Conservation (phyloP, 2,113 vertebrate genomes). For the Poeciliopsis occidentalis region DNA sequence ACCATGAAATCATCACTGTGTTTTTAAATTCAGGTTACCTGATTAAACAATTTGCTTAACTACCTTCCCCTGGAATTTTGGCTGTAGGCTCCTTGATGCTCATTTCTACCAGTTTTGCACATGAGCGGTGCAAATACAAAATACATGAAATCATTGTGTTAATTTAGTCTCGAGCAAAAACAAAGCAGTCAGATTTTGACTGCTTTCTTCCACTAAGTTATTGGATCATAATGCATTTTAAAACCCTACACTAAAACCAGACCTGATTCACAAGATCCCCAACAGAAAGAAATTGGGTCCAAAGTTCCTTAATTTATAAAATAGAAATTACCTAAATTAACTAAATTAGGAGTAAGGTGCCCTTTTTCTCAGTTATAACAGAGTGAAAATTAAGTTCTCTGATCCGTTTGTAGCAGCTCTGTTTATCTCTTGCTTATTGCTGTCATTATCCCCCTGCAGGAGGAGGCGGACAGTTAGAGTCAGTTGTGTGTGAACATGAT, state of each 20-base stretch:
- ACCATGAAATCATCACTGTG: too few species aligned
- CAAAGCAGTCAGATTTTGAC: background rate
- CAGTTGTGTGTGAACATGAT: too few species aligned
- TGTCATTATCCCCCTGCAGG: too few species aligned
- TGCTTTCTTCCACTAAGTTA: conserved; percentile 1
- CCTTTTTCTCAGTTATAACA: conserved; percentile 28
- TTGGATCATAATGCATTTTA: conserved; percentile 10
- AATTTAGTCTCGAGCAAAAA: background rate
- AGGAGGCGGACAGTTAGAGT: too few species aligned
- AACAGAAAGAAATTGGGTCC: background rate
- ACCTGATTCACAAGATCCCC: conserved; percentile 20
- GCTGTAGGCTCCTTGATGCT: too few species aligned
- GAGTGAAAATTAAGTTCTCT: conserved; percentile 39
- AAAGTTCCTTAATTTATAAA: conserved; percentile 15
- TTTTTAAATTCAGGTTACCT: background rate
- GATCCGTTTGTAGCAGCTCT: conserved; percentile 36
- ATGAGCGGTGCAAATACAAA: background rate
- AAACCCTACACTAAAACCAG: conserved; percentile 24
- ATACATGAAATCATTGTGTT: background rate
- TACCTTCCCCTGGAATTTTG: too few species aligned
- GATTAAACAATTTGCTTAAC: background rate
- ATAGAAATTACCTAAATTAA: conserved; percentile 21
- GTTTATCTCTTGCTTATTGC: conserved; percentile 56
- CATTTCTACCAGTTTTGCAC: background rate
- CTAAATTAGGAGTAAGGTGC: conserved; percentile 44